Evolutionary conservation across 1,140 invertebrate species (phyloP), one percentile per base, ranked within the genome.

Genomic region (Daktulosphaira vitifoliae): DNA sequence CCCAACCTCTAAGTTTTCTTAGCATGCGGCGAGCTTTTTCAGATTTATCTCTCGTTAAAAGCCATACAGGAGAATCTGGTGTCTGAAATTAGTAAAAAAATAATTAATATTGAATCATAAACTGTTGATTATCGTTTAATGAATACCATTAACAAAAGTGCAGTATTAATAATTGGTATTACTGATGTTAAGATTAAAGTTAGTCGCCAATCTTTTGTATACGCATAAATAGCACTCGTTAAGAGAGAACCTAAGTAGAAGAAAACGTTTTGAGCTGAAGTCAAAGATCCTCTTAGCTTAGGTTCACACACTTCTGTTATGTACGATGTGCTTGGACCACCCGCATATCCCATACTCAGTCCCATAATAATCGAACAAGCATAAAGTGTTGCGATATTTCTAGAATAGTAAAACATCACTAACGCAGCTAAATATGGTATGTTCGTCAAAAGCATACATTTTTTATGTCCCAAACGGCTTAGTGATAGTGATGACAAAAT

Each of bases 51-150:
- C 76, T 75, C 13, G 76, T 74, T 48, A 81, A 68, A 3, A 82
- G 71, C 81, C 82, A 85, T 15, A 82, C 74, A 29, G 84, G 83
- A 8, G 82, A 81, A 73, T 85, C 83, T 7, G 84, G 83, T 3
- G 83, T 72, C 59, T 67, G 20, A 39, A 64, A 23, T 2, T 8
- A 22, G 20, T 7, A 37, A 13, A 37, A 37, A 13, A 37, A 37
- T 5, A 37, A 37, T 5, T 7, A 37, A 13, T 7, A 37, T 5
- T 7, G 33, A 13, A 37, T 7, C 6, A 13, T 37, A 7, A 6
- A 7, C 33, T 7, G 5, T 37, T 13, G 5, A 13, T 37, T 37
- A 7, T 37, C 39, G 39, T 44, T 16, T 11, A 11, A n/a, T 46
- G 15, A 23, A 29, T 65, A 69, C 68, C 54, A 65, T 46, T 0